Evolutionary conservation across 2,113 vertebrate species (phyloP).

Genomic region (Ahaetulla prasina): DNA sequence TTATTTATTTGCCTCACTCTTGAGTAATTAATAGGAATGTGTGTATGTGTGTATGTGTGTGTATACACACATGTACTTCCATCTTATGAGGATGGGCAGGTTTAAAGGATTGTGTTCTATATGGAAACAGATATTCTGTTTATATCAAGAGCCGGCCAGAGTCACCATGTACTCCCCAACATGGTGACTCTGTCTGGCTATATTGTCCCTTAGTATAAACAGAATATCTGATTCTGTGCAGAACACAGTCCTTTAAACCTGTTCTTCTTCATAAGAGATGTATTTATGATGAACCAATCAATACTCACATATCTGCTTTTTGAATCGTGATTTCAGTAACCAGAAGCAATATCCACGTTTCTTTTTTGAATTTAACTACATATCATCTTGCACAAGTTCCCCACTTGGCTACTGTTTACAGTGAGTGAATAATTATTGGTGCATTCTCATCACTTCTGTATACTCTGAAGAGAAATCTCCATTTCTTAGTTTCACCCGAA

Average conservation of each 20-base stretch:
- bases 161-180: neutral
- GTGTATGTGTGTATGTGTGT: neutral
- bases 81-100: neutral
- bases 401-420: slow-evolving; percentile 31
- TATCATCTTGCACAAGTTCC: neutral
- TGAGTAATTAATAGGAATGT: neutral
- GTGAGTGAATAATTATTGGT: slow-evolving; percentile 17
- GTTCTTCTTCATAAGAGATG: neutral
- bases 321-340: neutral
- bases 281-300: neutral
- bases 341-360: neutral
- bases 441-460: slow-evolving; percentile 5
- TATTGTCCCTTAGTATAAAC: neutral
- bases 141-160: neutral
- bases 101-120: neutral
- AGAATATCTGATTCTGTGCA: neutral
- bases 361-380: neutral
- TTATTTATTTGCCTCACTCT: neutral
- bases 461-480: slow-evolving; percentile 38
- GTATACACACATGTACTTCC: neutral
- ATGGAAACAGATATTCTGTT: neutral
- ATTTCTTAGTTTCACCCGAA: slow-evolving; percentile 27
- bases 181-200: neutral
- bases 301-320: neutral
- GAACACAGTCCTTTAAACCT: neutral